Evolutionary conservation across 2,888 invertebrate species (phyloP).

Genomic region (Gari tellinella): DNA sequence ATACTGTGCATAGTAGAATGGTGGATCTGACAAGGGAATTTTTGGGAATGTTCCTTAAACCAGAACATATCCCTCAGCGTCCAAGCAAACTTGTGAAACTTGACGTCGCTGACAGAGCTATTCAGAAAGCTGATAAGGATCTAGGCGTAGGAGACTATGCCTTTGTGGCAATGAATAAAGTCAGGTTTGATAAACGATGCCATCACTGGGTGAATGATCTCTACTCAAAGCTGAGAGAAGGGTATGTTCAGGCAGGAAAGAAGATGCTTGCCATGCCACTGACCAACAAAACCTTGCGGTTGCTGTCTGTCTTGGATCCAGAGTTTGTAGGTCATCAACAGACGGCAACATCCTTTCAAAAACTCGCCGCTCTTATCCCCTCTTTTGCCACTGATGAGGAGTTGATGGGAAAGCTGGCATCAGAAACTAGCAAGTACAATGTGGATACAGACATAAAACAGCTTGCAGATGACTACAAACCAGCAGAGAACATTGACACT

Average conservation of each 20-base stretch:
- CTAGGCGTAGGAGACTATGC: conserved; percentile 36
- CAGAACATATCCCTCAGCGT: conserved; percentile 17
- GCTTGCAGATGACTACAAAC: too few relatives aligned
- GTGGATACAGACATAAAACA: too few relatives aligned
- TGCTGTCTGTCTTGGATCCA: conserved; percentile 31
- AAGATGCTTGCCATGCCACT: conserved; percentile 21
- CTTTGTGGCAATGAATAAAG: conserved; percentile 21
- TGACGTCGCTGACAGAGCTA: conserved; percentile 16
- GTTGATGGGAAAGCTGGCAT: not conserved
- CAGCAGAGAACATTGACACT: too few relatives aligned
- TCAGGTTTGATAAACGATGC: conserved; percentile 29
- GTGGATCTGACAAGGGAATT: conserved; percentile 20
- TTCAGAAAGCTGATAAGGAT: conserved; percentile 39
- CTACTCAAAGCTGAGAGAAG: conserved; percentile 17
- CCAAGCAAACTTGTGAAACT: conserved; percentile 22
- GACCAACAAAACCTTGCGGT: conserved; percentile 16
- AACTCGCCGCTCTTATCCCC: conserved; percentile 10
- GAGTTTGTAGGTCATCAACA: conserved; percentile 26
- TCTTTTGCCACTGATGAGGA: not conserved
- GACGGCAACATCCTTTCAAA: conserved; percentile 4
- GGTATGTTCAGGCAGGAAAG: conserved; percentile 29
- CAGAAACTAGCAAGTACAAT: conserved; percentile 6
- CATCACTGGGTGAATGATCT: conserved; percentile 18
- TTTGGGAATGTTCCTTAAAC: conserved; percentile 18
- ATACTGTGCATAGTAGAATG: conserved; percentile 28